Evolutionary conservation across 2,888 invertebrate species (phyloP).

Genomic region (Drosophila vallismaia): DNA sequence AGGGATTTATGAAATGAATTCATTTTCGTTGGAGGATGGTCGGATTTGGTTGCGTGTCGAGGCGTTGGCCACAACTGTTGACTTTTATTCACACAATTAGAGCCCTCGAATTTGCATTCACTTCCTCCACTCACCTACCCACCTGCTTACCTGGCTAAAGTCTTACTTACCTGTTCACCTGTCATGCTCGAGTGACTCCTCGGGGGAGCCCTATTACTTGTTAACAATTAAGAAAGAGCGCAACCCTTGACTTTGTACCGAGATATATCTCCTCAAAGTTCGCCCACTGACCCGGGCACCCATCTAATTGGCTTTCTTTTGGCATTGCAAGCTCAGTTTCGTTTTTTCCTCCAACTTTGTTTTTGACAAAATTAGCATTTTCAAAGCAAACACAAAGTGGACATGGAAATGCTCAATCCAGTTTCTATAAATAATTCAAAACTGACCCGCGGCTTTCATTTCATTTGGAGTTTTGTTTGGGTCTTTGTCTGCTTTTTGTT

Average conservation of each 20-base stretch:
- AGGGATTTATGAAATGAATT: slow-evolving; percentile 67
- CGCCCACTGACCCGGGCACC: slow-evolving; percentile 36
- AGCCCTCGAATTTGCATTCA: slow-evolving; percentile 58
- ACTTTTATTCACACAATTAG: slow-evolving; percentile 79
- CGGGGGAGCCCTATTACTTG: slow-evolving; percentile 56
- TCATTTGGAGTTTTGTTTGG: slow-evolving; percentile 22
- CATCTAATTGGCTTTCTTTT: slow-evolving; percentile 70
- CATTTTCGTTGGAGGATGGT: slow-evolving; percentile 52
- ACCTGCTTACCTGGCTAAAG: not conserved
- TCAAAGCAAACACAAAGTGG: slow-evolving; percentile 47
- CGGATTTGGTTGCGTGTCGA: slow-evolving; percentile 63
- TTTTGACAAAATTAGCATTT: slow-evolving; percentile 61
- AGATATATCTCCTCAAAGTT: slow-evolving; percentile 12
- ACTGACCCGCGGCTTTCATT: slow-evolving; percentile 59
- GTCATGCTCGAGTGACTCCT: slow-evolving; percentile 22
- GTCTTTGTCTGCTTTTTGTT: slow-evolving; percentile 18
- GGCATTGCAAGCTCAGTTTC: slow-evolving; percentile 57
- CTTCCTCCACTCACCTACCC: slow-evolving; percentile 12
- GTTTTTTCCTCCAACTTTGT: slow-evolving; percentile 36
- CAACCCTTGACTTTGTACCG: slow-evolving; percentile 48
- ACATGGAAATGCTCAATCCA: slow-evolving; percentile 37
- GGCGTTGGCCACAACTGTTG: slow-evolving; percentile 67
- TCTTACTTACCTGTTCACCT: slow-evolving; percentile 12
- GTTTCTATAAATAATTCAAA: slow-evolving; percentile 70
- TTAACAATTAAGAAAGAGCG: slow-evolving; percentile 46